phyloP scores from a whole-genome alignment of 2,797 vertebrate species.

The Aeoliscus strigatus region DNA sequence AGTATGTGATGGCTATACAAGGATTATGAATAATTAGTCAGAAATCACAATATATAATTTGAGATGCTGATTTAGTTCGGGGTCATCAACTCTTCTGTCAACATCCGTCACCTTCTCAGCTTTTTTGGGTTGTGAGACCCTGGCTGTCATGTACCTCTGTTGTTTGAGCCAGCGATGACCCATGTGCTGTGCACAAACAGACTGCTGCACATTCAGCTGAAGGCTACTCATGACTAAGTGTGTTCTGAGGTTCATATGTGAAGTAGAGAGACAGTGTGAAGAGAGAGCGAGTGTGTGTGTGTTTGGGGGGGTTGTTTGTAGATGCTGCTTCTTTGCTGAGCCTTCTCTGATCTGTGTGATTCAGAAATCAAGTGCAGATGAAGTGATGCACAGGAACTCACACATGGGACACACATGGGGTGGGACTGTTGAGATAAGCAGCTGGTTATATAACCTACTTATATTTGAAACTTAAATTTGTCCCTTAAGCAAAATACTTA shows the following conservation, averaged over 20 bases:
- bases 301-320: constrained; percentile 39
- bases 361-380: constrained; percentile 23
- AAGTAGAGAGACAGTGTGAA: constrained; percentile 39
- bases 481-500: too few relatives aligned
- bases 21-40: neutral
- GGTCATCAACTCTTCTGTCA: neutral
- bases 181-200: neutral
- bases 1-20: neutral
- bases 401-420: too few relatives aligned
- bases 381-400: constrained; percentile 3
- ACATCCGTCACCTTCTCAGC: neutral
- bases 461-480: too few relatives aligned
- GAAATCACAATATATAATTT: neutral
- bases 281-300: constrained; percentile 17
- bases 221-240: constrained; percentile 46
- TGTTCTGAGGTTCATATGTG: constrained; percentile 47
- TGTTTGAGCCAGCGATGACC: constrained; percentile 12
- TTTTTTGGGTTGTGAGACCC: constrained; percentile 4
- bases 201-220: constrained; percentile 34
- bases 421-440: too few relatives aligned
- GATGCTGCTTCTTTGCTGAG: constrained; percentile 27
- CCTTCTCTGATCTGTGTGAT: constrained; percentile 34
- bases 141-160: constrained; percentile 15
- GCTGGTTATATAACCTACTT: too few relatives aligned
- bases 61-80: too few relatives aligned